A percentile compares a stretch with the other conserved stretches of the same genome.
These are phyloP conservation scores for Agrenia bidenticulata DNA, from an alignment of 2,888 invertebrate species.

Conservation along the genomic window DNA sequence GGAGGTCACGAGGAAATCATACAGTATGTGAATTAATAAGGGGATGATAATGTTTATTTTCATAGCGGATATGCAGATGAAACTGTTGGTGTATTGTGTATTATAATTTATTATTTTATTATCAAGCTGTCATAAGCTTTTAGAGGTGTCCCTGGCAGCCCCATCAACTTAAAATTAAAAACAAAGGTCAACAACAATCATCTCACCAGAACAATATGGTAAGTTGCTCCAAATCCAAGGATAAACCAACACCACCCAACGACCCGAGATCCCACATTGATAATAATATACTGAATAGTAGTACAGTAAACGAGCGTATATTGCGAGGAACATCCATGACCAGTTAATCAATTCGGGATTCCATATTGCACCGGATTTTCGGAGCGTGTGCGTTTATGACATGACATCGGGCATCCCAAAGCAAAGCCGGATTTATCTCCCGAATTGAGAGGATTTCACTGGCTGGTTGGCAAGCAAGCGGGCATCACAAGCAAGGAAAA, in stretches of 20 bases:
- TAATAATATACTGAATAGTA: background rate
- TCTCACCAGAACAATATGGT: constrained; percentile 14
- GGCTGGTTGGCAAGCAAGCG: too few species aligned
- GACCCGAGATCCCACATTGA: background rate
- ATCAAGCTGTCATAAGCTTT: constrained; percentile 19
- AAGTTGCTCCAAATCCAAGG: constrained; percentile 11
- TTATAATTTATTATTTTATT: constrained; percentile 12
- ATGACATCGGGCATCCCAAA: background rate
- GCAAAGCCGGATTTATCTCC: background rate
- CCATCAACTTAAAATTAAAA: constrained; percentile 19
- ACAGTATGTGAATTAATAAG: too few species aligned
- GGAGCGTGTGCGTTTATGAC: constrained; percentile 37
- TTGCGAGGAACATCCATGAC: constrained; percentile 31
- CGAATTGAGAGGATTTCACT: too few species aligned
- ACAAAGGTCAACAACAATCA: constrained; percentile 21
- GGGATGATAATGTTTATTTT: too few species aligned
- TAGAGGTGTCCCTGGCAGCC: background rate
- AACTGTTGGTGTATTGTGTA: too few species aligned
- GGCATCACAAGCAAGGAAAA: too few species aligned
- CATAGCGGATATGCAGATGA: too few species aligned
- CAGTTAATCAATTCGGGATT: constrained; percentile 50
- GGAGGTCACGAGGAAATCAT: too few species aligned
- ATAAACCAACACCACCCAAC: constrained; percentile 15
- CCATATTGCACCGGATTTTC: constrained; percentile 45
- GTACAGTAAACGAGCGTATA: background rate